These are phyloP conservation scores for Manis crassicaudata DNA, from an alignment of 2,797 vertebrate species.

Conservation along the genomic window DNA sequence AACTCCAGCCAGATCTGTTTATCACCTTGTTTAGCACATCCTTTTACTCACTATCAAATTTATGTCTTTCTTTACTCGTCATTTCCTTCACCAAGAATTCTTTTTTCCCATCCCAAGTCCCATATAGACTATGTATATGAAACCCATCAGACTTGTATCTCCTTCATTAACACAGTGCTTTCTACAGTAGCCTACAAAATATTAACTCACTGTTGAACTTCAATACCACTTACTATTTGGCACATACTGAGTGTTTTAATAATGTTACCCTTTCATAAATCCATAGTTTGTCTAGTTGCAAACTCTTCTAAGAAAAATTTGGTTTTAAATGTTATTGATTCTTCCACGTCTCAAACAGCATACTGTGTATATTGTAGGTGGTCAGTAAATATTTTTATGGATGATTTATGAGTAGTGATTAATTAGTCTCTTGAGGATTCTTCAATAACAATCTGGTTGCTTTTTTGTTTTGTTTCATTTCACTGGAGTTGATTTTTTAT, in stretches of 20 bases:
- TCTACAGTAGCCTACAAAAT: neutral
- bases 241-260: neutral
- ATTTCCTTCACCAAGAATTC: slow-evolving; percentile 10
- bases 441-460: slow-evolving; percentile 19
- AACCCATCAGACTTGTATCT: neutral
- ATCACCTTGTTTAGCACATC: neutral
- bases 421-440: slow-evolving; percentile 6
- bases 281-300: slow-evolving; percentile 34
- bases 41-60: neutral
- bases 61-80: neutral
- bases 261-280: slow-evolving; percentile 36
- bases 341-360: neutral
- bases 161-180: neutral
- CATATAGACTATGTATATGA: neutral
- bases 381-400: slow-evolving; percentile 16
- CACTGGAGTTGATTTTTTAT: neutral
- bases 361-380: neutral
- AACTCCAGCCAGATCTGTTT: neutral
- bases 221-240: neutral
- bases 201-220: slow-evolving; percentile 17
- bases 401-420: slow-evolving; percentile 26
- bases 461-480: slow-evolving; percentile 21
- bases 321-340: neutral
- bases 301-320: neutral
- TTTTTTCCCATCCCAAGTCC: neutral